Percentiles rank a stretch among this genome's conserved stretches.
These are phyloP conservation scores for Esox niger DNA, from an alignment of 2,113 vertebrate genomes.

Conservation along the genomic window DNA sequence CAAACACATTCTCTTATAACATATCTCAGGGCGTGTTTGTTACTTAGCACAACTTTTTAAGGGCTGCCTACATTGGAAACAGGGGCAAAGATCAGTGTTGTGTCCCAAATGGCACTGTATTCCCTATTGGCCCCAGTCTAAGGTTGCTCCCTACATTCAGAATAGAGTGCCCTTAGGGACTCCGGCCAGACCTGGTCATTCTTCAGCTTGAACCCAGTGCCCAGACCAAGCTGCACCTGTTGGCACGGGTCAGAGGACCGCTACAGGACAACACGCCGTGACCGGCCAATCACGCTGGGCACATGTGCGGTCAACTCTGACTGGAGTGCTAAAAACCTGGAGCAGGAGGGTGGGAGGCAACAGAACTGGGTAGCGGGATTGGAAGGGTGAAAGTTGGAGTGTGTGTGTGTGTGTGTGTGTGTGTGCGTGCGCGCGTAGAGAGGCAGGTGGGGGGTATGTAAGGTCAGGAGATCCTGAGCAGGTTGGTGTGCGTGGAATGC, in stretches of 20 bases:
- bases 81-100: constrained; percentile 13
- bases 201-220: too few species aligned
- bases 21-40: constrained; percentile 26
- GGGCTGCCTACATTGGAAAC: constrained; percentile 46
- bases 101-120: constrained; percentile 20
- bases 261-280: too few species aligned
- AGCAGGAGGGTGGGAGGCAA: constrained; percentile 38
- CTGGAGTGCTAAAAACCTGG: constrained; percentile 47
- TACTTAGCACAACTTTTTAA: constrained; percentile 30
- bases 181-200: too few species aligned
- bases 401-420: too few species aligned
- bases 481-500: constrained; percentile 2
- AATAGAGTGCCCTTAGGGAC: too few species aligned
- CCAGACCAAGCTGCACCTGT: too few species aligned
- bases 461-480: background rate
- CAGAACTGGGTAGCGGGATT: background rate
- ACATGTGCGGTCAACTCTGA: constrained; percentile 49
- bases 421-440: background rate
- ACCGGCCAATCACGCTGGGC: background rate
- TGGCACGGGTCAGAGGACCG: too few species aligned
- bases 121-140: constrained; percentile 1
- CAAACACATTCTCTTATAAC: constrained; percentile 6
- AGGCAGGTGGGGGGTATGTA: background rate
- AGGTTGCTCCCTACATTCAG: background rate
- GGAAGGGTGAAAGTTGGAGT: background rate